Evolutionary conservation across 1,140 invertebrate genomes (phyloP).

Genomic region (Tribolium madens): DNA sequence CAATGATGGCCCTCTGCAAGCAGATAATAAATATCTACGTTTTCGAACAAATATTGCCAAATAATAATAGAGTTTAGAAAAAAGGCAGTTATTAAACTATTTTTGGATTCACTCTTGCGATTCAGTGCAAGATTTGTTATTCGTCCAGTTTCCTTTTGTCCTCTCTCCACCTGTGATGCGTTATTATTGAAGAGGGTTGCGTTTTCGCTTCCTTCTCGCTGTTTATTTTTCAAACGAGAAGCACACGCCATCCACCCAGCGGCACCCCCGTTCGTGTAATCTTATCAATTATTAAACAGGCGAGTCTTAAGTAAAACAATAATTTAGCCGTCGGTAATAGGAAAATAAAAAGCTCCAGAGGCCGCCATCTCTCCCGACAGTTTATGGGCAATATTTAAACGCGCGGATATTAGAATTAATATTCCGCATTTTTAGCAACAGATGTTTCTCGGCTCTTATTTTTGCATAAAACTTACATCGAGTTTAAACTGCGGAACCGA

Average conservation of each 20-base stretch:
- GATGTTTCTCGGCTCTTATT: slow-evolving; percentile 58
- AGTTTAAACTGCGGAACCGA: background rate
- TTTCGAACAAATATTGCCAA: background rate
- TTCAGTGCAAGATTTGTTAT: background rate
- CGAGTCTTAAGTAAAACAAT: slow-evolving; percentile 61
- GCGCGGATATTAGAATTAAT: slow-evolving; percentile 58
- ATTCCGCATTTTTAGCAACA: slow-evolving; percentile 60
- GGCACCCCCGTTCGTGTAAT: slow-evolving; percentile 50
- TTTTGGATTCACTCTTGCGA: too few species aligned
- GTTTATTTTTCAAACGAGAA: slow-evolving; percentile 34
- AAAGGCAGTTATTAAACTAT: too few species aligned
- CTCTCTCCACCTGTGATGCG: background rate
- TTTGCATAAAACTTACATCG: slow-evolving; percentile 53
- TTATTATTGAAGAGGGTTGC: slow-evolving; percentile 25
- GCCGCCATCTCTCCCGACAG: slow-evolving; percentile 35
- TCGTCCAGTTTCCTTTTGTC: background rate
- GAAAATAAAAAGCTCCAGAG: slow-evolving; percentile 58
- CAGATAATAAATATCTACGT: background rate
- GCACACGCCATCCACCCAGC: slow-evolving; percentile 21
- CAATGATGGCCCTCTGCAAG: background rate
- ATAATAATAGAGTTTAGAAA: too few species aligned
- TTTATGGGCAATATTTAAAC: slow-evolving; percentile 57
- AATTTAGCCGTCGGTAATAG: slow-evolving; percentile 60
- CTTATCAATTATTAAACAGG: slow-evolving; percentile 62
- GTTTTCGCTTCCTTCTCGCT: background rate